Conservation (phyloP, 2,113 vertebrate genomes). For the Motacilla tschutschensis region DNA sequence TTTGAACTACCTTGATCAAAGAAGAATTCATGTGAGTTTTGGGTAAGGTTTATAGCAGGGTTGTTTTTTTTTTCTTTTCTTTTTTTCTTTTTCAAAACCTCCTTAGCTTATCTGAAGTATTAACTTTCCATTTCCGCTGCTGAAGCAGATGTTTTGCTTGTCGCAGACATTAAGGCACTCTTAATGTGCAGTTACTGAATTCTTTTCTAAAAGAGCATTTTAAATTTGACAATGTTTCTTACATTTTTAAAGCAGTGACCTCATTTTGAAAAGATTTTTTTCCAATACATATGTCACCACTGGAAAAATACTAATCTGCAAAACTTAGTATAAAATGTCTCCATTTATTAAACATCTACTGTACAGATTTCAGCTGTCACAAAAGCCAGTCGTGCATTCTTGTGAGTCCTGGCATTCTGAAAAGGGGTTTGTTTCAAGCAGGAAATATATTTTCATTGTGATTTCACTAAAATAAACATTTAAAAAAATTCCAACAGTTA, state of each 20-base stretch:
- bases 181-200: slow-evolving; percentile 54
- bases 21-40: slow-evolving; percentile 30
- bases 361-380: slow-evolving; percentile 54
- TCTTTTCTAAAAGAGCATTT: slow-evolving; percentile 64
- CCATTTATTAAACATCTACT: slow-evolving; percentile 52
- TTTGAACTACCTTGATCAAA: slow-evolving; percentile 59
- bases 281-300: slow-evolving; percentile 49
- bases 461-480: slow-evolving; percentile 44
- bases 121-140: slow-evolving; percentile 40
- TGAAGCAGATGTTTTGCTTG: slow-evolving; percentile 57
- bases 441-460: slow-evolving; percentile 29
- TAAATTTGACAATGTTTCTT: slow-evolving; percentile 68
- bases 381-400: slow-evolving; percentile 24
- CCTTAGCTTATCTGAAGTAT: slow-evolving; percentile 40
- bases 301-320: slow-evolving; percentile 60
- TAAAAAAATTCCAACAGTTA: slow-evolving; percentile 17
- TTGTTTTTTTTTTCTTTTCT: neutral
- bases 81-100: neutral
- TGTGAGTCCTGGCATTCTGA: neutral
- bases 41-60: slow-evolving; percentile 25
- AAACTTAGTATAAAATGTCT: slow-evolving; percentile 56
- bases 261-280: slow-evolving; percentile 46
- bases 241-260: slow-evolving; percentile 65
- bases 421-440: slow-evolving; percentile 21
- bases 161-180: slow-evolving; percentile 48